phyloP scores from a whole-genome alignment of 1,140 invertebrate species.

The Schlechtendalia chinensis region DNA sequence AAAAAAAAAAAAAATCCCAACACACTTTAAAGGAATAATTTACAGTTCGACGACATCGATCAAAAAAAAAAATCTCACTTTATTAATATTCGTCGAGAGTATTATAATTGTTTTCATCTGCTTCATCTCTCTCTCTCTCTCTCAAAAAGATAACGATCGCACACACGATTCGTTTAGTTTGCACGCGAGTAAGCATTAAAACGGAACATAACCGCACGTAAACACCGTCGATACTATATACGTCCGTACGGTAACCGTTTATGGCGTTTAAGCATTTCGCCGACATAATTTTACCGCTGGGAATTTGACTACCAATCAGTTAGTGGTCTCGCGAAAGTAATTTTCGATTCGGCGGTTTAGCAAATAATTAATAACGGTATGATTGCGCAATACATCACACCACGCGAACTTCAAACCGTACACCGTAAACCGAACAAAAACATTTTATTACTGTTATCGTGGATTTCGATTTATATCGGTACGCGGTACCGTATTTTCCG shows the following conservation, averaged over 20 bases:
- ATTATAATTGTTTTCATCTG: too few species aligned
- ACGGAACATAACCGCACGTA: background rate
- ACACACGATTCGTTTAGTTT: background rate
- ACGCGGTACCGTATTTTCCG: background rate
- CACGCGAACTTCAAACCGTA: background rate
- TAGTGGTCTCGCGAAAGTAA: conserved; percentile 7
- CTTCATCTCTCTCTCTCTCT: too few species aligned
- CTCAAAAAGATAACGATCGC: too few species aligned
- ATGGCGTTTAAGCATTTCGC: conserved; percentile 17
- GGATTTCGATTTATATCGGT: background rate
- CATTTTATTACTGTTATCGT: background rate
- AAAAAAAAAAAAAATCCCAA: too few species aligned
- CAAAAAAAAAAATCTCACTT: too few species aligned
- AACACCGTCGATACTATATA: too few species aligned
- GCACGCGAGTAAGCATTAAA: background rate
- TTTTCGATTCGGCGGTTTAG: conserved; percentile 13
- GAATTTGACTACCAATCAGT: conserved; percentile 23
- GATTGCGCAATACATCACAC: too few species aligned
- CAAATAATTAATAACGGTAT: background rate
- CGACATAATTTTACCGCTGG: background rate
- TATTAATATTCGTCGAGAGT: too few species aligned
- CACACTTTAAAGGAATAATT: too few species aligned
- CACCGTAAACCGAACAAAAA: background rate
- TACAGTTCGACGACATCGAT: too few species aligned
- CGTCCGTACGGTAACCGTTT: background rate